A percentile compares a stretch with the other conserved stretches of the same genome.
Conservation (phyloP, 2,113 vertebrate genomes). For the Tragelaphus scriptus region DNA sequence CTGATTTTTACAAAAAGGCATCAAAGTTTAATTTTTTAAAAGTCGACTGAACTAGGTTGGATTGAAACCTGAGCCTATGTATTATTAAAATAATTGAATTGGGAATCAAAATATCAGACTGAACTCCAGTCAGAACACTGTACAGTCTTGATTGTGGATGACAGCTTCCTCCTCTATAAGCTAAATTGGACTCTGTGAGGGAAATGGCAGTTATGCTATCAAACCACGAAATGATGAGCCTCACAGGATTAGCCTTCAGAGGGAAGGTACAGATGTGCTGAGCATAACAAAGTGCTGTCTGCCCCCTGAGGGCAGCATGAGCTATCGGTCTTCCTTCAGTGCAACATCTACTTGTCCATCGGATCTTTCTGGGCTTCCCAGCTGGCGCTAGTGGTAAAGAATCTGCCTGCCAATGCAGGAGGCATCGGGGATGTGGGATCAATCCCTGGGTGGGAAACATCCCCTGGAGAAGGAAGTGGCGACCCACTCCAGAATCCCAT, state of each 20-base stretch:
- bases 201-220: neutral
- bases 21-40: constrained; percentile 40
- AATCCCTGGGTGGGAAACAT: neutral
- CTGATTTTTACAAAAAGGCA: constrained; percentile 49
- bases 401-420: neutral
- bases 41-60: constrained; percentile 18
- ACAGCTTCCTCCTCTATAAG: neutral
- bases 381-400: neutral
- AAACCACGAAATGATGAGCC: constrained; percentile 1
- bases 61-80: constrained; percentile 32
- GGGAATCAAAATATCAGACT: constrained; percentile 40
- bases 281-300: neutral
- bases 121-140: neutral
- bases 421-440: rapidly evolving
- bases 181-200: constrained; percentile 33
- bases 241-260: neutral
- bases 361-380: neutral
- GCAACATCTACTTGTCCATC: neutral
- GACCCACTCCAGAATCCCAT: neutral
- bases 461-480: neutral
- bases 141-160: constrained; percentile 30
- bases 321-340: neutral
- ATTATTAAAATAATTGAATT: constrained; percentile 57
- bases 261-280: neutral
- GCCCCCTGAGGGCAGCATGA: neutral